phyloP scores from a whole-genome alignment of 2,113 vertebrate species.

The Pelobates fuscus region DNA sequence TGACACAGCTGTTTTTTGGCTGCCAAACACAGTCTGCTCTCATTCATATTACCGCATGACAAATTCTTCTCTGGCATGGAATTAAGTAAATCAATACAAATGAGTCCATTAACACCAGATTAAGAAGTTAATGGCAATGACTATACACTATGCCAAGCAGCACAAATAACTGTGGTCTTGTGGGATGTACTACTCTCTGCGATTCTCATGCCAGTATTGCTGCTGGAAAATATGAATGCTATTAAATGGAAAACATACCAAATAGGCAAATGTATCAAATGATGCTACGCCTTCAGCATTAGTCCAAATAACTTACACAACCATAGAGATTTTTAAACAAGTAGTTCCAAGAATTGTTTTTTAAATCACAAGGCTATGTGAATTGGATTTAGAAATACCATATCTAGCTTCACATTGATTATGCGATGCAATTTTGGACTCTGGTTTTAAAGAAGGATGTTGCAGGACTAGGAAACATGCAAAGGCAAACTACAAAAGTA shows the following conservation, averaged over 20 bases:
- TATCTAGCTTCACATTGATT: no score
- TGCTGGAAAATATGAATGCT: neutral
- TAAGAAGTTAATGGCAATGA: slow-evolving; percentile 44
- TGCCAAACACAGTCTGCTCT: slow-evolving; percentile 26
- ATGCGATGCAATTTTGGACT: no score
- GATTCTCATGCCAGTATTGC: neutral
- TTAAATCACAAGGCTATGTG: no score
- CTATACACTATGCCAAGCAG: slow-evolving; percentile 37
- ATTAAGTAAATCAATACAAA: slow-evolving; percentile 49
- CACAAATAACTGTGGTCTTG: slow-evolving; percentile 28
- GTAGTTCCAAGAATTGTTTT: neutral
- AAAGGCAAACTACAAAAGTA: no score
- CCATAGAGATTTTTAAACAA: neutral
- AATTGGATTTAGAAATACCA: no score
- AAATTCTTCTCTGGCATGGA: slow-evolving; percentile 34
- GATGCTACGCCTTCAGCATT: neutral
- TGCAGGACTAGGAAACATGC: no score
- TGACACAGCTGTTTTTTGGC: slow-evolving; percentile 42
- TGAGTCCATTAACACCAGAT: slow-evolving; percentile 49
- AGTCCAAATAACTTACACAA: neutral
- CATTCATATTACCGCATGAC: slow-evolving; percentile 44
- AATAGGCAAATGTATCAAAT: neutral
- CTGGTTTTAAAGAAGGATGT: no score
- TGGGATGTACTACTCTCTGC: slow-evolving; percentile 17
- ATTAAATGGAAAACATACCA: slow-evolving; percentile 4